Percentiles rank a stretch among this genome's conserved stretches.
Evolutionary conservation across 1,140 invertebrate genomes (phyloP).

Genomic region (Eumeta japonica): DNA sequence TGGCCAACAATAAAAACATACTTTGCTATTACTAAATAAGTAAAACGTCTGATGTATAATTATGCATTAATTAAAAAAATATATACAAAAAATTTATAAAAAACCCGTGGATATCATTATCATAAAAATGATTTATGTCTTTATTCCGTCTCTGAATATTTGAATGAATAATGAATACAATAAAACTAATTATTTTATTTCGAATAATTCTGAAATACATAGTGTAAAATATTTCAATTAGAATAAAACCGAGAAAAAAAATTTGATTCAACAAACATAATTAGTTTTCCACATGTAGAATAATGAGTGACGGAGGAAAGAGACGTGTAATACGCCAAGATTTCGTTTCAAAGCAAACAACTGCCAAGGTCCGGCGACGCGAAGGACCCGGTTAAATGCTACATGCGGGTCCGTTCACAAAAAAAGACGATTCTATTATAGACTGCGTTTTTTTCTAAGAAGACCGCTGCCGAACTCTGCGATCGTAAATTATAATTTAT

Average conservation of each 20-base stretch:
- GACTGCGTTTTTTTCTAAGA: slow-evolving; percentile 33
- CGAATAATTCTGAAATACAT: too few species aligned
- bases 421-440: slow-evolving; percentile 54
- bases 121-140: too few species aligned
- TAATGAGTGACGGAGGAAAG: slow-evolving; percentile 18
- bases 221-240: too few species aligned
- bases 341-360: slow-evolving; percentile 12
- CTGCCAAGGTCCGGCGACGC: slow-evolving; percentile 23
- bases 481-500: slow-evolving; percentile 56
- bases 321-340: slow-evolving; percentile 15
- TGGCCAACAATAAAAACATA: too few species aligned
- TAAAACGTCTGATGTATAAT: slow-evolving; percentile 1
- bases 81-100: too few species aligned
- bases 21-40: not conserved
- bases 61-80: slow-evolving; percentile 7
- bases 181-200: too few species aligned
- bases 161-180: too few species aligned
- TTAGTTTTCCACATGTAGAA: slow-evolving; percentile 9
- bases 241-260: too few species aligned
- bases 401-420: slow-evolving; percentile 25
- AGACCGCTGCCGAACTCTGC: slow-evolving; percentile 31
- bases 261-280: too few species aligned
- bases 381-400: slow-evolving; percentile 33
- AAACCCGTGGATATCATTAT: too few species aligned
- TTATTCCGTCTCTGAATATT: too few species aligned